phyloP scores from a whole-genome alignment of 2,113 vertebrate species.

The Rostratula benghalensis region DNA sequence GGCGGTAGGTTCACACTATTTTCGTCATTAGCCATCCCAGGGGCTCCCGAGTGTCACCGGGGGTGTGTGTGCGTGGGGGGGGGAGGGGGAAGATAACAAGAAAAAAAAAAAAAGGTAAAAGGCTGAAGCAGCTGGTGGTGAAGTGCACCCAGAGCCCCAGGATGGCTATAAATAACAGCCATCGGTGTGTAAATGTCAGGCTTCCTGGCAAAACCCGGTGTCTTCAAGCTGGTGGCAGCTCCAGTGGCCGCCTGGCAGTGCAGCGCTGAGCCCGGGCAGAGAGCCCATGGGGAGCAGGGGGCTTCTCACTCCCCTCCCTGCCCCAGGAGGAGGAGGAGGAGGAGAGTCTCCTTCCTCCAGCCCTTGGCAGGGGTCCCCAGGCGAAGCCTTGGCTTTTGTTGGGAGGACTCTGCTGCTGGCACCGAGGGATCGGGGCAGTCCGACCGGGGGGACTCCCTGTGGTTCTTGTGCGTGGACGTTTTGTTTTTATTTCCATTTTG shows the following conservation, averaged over 20 bases:
- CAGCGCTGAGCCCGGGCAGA: neutral
- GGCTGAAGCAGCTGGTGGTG: neutral
- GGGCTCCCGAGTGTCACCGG: accelerated
- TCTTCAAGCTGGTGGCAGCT: neutral
- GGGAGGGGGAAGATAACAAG: too few species aligned
- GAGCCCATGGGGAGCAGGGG: accelerated
- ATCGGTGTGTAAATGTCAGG: constrained; percentile 3
- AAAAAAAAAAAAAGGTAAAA: neutral
- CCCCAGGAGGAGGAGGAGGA: neutral
- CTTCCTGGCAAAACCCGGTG: constrained; percentile 8
- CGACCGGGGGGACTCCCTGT: accelerated
- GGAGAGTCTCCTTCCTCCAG: neutral
- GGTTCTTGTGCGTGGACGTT: neutral
- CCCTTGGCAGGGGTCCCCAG: accelerated
- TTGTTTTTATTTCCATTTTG: neutral
- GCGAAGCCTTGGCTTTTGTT: neutral
- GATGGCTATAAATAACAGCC: constrained; percentile 12
- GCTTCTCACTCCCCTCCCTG: neutral
- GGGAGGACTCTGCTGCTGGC: neutral
- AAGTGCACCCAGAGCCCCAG: neutral
- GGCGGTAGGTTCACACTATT: neutral
- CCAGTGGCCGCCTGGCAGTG: neutral
- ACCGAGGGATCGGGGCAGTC: accelerated
- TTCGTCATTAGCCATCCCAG: neutral
- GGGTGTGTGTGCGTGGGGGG: too few species aligned